Evolutionary conservation across 2,113 vertebrate species (phyloP), one percentile per base, ranked within the genome.

Genomic region (Lontra canadensis): DNA sequence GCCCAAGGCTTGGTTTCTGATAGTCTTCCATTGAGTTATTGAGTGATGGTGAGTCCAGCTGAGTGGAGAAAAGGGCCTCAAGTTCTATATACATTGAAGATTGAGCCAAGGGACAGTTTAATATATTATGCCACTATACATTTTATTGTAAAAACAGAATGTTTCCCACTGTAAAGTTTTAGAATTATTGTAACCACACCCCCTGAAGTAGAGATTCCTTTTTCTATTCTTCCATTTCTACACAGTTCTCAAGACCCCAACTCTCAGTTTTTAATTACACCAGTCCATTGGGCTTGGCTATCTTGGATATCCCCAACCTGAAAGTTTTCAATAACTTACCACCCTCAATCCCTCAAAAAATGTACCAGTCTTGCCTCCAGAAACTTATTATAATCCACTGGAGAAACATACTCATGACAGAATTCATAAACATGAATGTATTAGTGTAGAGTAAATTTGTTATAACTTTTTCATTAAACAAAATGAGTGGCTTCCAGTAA

Each of bases 121-220:
- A 73, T 20, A 39, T 15, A 34, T 92, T 69, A 76, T 49, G 13
- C 61, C 47, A 52, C 29, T 3, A 36, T 34, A 73, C 1, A 63
- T 95, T 88, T 88, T 96, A 80, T 55, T 79, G 42, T 82, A 73
- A 65, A 79, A 73, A 47, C 10, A 82, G 26, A 81, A 76, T 61
- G 34, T 14, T 55, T n/a, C 20, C n/a, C n/a, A 57, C 49, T 23
- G 26, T 23, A 73, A 73, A 55, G 7, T n/a, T 44, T 73, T 86
- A 2, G 31, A 49, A 67, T 74, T 61, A 42, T 29, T 65, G 52
- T 36, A 81, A 73, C 15, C 25, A 5, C 6, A 94, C 6, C 6
- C 1, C 20, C 17, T 52, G 36, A 71, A 57, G 7, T n/a, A 79
- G 29, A 52, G 15, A 21, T 9, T 78, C 3, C 29, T 83, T 83